Conservation (phyloP, 2,888 invertebrate genomes). For the Bellardia pandia region DNA sequence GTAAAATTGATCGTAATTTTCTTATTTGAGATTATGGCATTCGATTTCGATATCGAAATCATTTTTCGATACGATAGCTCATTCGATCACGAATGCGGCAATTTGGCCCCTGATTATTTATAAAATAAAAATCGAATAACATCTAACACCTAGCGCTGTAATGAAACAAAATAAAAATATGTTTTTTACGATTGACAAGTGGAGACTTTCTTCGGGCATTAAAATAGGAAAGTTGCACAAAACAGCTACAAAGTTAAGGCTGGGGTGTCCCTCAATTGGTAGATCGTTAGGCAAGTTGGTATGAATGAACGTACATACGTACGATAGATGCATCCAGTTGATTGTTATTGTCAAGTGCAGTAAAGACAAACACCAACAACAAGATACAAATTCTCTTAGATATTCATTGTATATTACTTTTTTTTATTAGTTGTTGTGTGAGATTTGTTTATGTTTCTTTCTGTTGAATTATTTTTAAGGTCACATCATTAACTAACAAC, state of each 20-base stretch:
- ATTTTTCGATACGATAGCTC: too few relatives aligned
- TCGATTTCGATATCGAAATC: too few relatives aligned
- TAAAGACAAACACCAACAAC: neutral
- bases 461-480: slow-evolving; percentile 44
- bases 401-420: slow-evolving; percentile 1
- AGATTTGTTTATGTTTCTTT: slow-evolving; percentile 37
- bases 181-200: neutral
- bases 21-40: too few relatives aligned
- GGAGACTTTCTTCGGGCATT: neutral
- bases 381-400: slow-evolving; percentile 7
- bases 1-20: too few relatives aligned
- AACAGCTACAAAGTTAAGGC: neutral
- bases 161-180: slow-evolving; percentile 15
- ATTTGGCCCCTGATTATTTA: too few relatives aligned
- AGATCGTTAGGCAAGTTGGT: slow-evolving; percentile 20
- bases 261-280: slow-evolving; percentile 6
- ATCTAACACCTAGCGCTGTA: neutral
- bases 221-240: slow-evolving; percentile 31
- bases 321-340: too few relatives aligned
- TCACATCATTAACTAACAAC: slow-evolving; percentile 51
- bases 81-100: too few relatives aligned
- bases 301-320: neutral
- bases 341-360: too few relatives aligned
- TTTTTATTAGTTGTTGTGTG: slow-evolving; percentile 17
- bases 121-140: too few relatives aligned